Percentiles rank a stretch among this genome's conserved stretches.
Evolutionary conservation across 2,113 vertebrate species (phyloP).

Genomic region (Xiphophorus hellerii): DNA sequence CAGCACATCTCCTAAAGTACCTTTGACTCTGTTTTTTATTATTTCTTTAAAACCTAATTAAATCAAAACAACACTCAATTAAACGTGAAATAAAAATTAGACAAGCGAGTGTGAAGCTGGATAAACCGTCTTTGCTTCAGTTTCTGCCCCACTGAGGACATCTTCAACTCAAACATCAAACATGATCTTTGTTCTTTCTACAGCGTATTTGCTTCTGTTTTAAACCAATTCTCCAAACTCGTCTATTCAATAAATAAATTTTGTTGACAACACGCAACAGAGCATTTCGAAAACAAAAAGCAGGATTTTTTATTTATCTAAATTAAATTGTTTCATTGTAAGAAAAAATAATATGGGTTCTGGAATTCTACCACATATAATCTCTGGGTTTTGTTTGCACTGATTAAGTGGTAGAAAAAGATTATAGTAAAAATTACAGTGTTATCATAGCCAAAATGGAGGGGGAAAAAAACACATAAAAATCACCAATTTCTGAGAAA

Average conservation of each 20-base stretch:
- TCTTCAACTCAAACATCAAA: constrained; percentile 11
- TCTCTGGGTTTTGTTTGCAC: not conserved
- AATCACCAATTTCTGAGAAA: no score
- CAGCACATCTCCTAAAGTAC: constrained; percentile 13
- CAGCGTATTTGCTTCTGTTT: not conserved
- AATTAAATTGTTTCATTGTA: not conserved
- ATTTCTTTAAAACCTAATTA: constrained; percentile 28
- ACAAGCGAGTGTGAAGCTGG: constrained; percentile 11
- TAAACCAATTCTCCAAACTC: not conserved
- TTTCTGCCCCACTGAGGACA: constrained; percentile 21
- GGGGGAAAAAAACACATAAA: no score
- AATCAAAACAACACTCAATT: constrained; percentile 48
- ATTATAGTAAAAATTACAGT: no score
- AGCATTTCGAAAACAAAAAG: not conserved
- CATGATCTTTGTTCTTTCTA: not conserved
- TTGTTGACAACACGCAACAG: not conserved
- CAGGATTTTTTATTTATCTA: not conserved
- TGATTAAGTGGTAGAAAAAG: not conserved
- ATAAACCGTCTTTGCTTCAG: constrained; percentile 18
- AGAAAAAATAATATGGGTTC: not conserved
- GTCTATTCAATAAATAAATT: not conserved
- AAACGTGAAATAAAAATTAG: constrained; percentile 32
- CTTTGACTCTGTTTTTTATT: constrained; percentile 31
- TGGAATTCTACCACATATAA: not conserved
- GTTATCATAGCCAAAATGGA: not conserved